Percentiles rank a stretch among this genome's conserved stretches.
These are phyloP conservation scores for Protophormia terraenovae DNA, from an alignment of 2,888 invertebrate species.

Conservation along the genomic window DNA sequence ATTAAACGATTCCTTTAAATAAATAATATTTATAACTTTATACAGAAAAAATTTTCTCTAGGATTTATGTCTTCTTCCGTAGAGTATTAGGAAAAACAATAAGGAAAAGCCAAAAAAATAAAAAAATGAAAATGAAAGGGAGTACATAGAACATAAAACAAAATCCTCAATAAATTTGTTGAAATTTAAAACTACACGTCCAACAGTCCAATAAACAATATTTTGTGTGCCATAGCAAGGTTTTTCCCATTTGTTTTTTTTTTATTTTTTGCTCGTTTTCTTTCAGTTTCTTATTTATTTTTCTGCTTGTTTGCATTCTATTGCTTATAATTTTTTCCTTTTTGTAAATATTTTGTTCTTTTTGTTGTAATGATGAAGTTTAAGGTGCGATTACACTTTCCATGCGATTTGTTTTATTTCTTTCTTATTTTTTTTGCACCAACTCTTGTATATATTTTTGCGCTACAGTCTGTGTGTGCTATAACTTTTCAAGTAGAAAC, in stretches of 20 bases:
- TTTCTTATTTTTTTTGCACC: slow-evolving; percentile 39
- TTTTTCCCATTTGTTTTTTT: slow-evolving; percentile 16
- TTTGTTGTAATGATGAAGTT: slow-evolving; percentile 60
- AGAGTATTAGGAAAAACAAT: slow-evolving; percentile 47
- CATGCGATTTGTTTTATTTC: slow-evolving; percentile 71
- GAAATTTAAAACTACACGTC: slow-evolving; percentile 64
- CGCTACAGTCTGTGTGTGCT: slow-evolving; percentile 47
- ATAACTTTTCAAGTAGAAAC: slow-evolving; percentile 64
- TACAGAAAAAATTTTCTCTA: not conserved
- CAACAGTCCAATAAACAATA: slow-evolving; percentile 56
- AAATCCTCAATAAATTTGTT: slow-evolving; percentile 66
- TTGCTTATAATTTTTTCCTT: slow-evolving; percentile 32
- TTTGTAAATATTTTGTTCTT: slow-evolving; percentile 21
- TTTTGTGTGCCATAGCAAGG: slow-evolving; percentile 41
- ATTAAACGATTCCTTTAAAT: slow-evolving; percentile 25
- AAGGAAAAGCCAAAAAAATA: not conserved
- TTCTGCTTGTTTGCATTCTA: slow-evolving; percentile 63
- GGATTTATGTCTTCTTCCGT: slow-evolving; percentile 53
- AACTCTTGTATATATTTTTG: slow-evolving; percentile 30
- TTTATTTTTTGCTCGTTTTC: not conserved
- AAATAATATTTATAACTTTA: not conserved
- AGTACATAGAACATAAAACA: slow-evolving; percentile 36
- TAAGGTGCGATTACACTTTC: slow-evolving; percentile 72
- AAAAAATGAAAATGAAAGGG: not conserved
- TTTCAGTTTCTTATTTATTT: slow-evolving; percentile 49